phyloP scores from a whole-genome alignment of 2,888 invertebrate genomes.

The Trissonchulus sp. region DNA sequence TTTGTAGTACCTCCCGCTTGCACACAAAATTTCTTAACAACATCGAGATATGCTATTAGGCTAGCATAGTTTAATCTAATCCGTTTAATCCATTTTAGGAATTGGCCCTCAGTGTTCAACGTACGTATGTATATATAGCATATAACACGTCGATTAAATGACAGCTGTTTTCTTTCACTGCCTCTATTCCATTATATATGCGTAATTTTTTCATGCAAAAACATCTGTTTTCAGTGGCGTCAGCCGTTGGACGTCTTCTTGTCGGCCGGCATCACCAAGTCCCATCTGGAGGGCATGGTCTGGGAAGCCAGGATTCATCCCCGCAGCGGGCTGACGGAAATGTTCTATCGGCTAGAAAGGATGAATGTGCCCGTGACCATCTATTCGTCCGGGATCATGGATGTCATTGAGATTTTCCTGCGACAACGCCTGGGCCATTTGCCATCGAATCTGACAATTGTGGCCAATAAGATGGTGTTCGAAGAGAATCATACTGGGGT shows the following conservation, averaged over 20 bases:
- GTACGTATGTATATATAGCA: too few relatives aligned
- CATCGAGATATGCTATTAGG: too few relatives aligned
- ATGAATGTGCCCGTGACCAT: background rate
- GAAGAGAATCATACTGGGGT: background rate
- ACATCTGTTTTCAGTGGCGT: conserved; percentile 1
- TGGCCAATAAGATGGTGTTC: background rate
- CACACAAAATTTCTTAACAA: too few relatives aligned
- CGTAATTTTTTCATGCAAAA: too few relatives aligned
- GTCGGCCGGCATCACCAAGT: background rate
- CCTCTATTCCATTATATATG: too few relatives aligned
- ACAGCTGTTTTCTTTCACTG: too few relatives aligned
- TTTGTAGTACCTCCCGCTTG: too few relatives aligned
- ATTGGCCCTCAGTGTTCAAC: too few relatives aligned
- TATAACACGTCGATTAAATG: too few relatives aligned
- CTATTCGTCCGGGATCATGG: background rate
- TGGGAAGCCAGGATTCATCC: background rate
- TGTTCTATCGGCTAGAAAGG: background rate
- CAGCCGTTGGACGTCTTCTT: background rate
- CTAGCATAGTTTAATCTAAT: too few relatives aligned
- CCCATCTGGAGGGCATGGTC: background rate
- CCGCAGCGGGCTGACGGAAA: background rate
- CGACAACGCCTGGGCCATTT: background rate
- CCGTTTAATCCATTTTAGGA: too few relatives aligned
- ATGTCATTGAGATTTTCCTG: background rate
- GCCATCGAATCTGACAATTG: background rate